Evolutionary conservation across 2,888 invertebrate genomes (phyloP).

Genomic region (Plusia festucae): DNA sequence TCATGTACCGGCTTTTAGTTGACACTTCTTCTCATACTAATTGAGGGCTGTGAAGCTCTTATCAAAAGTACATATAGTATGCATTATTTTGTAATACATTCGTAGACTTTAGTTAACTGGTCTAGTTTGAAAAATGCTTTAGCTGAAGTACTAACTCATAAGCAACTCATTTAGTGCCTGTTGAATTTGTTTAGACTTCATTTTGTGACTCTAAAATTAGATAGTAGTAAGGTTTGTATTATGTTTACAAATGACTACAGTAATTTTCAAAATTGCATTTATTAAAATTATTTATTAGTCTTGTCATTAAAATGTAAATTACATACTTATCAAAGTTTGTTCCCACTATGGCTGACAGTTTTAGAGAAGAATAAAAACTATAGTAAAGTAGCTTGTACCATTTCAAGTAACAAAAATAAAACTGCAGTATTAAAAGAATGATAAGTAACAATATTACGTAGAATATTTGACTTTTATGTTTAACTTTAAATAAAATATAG

Average conservation of each 20-base stretch:
- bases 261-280: too few relatives aligned
- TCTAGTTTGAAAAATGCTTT: background rate
- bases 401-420: too few relatives aligned
- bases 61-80: background rate
- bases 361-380: too few relatives aligned
- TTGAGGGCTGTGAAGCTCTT: background rate
- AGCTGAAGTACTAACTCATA: background rate
- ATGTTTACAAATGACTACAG: too few relatives aligned
- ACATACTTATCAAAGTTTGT: too few relatives aligned
- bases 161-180: background rate
- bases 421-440: too few relatives aligned
- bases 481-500: conserved; percentile 58
- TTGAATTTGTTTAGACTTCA: background rate
- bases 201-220: background rate
- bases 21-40: conserved; percentile 16
- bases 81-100: background rate
- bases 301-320: too few relatives aligned
- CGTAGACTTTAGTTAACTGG: background rate
- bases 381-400: too few relatives aligned
- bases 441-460: too few relatives aligned
- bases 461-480: too few relatives aligned
- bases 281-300: too few relatives aligned
- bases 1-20: conserved; percentile 42
- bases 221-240: background rate
- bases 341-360: too few relatives aligned